Base-by-base conservation (phyloP, 2,888 invertebrate genomes). In the Hypolimnas misippus region DNA sequence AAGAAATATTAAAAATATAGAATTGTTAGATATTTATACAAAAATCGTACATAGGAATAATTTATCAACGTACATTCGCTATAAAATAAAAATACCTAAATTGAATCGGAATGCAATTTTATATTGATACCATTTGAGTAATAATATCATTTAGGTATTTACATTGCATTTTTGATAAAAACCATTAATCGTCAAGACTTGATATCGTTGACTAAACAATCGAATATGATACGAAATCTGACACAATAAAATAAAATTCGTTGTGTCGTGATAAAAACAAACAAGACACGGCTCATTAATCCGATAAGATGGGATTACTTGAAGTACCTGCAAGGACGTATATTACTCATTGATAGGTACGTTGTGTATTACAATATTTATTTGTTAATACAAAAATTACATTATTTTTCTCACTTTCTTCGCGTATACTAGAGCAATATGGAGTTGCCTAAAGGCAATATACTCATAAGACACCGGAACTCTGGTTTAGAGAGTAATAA, bases 151-250 rank as follows among this genome's bases (percentile, higher is more conserved):
- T 46, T 21, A 52, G 44, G 19, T 44, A 52, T 19, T 19, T n/a
- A 57, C 10, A 42, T 42, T 52, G 58, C 31, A 58, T 51, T 40
- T 16, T 54, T 29, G 35, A 51, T 29, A 51, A 29, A 29, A 10
- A n/a, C n/a, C n/a, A n/a, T 46, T 14, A 25, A 14, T 29, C 25
- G 49, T 6, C n/a, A 21, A 21, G 5, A 16, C 17, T 8, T 25
- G 3, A 7, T n/a, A 21, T 29, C 49, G 49, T 29, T 29, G 49
- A 49, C 49, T 49, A 14, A 25, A 14, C 8, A 29, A 14, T 29
- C 25, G 7, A 14, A 25, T 46, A 6, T 21, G 49, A 49, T 49
- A 49, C 12, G 14, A 49, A 46, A 49, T 49, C 49, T n/a, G 40
- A 46, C 10, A 46, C 44, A 46, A 25, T 29, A 21, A n/a, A 14